Percentiles rank a stretch among this genome's conserved stretches.
phyloP scores from a whole-genome alignment of 2,113 vertebrate genomes.

The Perca fluviatilis region DNA sequence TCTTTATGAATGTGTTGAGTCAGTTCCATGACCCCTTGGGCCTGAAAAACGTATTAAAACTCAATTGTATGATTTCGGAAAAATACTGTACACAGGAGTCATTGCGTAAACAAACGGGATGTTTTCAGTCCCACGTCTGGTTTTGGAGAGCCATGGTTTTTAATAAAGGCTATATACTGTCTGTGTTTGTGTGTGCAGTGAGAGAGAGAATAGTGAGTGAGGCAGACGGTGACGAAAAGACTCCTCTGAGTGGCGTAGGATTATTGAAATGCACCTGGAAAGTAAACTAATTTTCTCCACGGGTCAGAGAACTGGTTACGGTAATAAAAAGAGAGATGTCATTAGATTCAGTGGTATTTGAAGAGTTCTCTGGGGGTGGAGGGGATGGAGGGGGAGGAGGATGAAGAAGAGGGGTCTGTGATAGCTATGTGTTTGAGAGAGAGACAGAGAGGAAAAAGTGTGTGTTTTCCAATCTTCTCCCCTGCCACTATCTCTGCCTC shows the following conservation, averaged over 20 bases:
- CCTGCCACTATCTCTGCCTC: conserved; percentile 51
- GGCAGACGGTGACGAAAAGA: conserved; percentile 43
- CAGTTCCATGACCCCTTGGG: conserved; percentile 33
- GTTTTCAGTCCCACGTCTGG: conserved; percentile 34
- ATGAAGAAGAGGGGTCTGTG: conserved; percentile 6
- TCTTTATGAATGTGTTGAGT: conserved; percentile 55
- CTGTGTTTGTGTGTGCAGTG: conserved; percentile 37
- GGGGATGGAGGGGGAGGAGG: background rate
- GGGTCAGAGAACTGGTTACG: conserved; percentile 77
- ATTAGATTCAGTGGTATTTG: conserved; percentile 77
- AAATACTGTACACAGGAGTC: conserved; percentile 43
- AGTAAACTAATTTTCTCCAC: conserved; percentile 69
- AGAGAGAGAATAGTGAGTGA: conserved; percentile 4
- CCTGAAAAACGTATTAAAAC: conserved; percentile 54
- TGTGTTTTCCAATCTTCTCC: conserved; percentile 61
- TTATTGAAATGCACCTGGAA: conserved; percentile 74
- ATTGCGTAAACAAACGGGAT: conserved; percentile 43
- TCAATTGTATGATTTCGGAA: conserved; percentile 35
- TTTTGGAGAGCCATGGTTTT: conserved; percentile 52
- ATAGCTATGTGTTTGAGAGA: conserved; percentile 40
- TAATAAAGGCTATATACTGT: conserved; percentile 55
- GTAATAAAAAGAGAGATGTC: conserved; percentile 78
- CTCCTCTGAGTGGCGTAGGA: conserved; percentile 55
- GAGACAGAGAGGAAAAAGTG: background rate
- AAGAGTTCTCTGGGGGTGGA: conserved; percentile 53